Conservation (phyloP, 2,888 invertebrate species). For the Drosophila anomalipes region DNA sequence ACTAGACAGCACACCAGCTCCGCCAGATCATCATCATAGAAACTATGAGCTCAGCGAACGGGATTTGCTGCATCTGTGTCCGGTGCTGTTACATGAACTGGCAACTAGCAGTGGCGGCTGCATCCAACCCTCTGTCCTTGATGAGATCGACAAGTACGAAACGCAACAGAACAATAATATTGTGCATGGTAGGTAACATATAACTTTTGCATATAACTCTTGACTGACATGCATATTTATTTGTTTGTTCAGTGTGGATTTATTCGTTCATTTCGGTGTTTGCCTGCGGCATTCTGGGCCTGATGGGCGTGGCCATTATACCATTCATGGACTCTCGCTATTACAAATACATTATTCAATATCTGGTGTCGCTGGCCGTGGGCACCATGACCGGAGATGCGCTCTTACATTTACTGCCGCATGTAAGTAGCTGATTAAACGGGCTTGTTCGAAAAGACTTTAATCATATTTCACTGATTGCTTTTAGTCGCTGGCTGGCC, state of each 20-base stretch:
- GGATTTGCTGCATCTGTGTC: slow-evolving; percentile 87
- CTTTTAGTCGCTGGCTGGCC: slow-evolving; percentile 81
- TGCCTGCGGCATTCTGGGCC: slow-evolving; percentile 94
- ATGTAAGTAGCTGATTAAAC: slow-evolving; percentile 87
- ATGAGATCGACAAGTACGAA: slow-evolving; percentile 66
- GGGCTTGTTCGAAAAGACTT: neutral
- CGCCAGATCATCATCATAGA: slow-evolving; percentile 15
- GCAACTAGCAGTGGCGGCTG: slow-evolving; percentile 87
- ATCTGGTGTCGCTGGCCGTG: slow-evolving; percentile 96
- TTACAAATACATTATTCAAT: slow-evolving; percentile 95
- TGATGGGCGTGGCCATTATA: slow-evolving; percentile 95
- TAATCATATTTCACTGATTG: neutral
- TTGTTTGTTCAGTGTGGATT: slow-evolving; percentile 89
- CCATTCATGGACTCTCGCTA: slow-evolving; percentile 95
- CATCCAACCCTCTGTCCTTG: slow-evolving; percentile 85
- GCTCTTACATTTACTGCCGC: slow-evolving; percentile 95
- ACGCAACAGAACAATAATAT: slow-evolving; percentile 40
- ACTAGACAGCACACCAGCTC: slow-evolving; percentile 21
- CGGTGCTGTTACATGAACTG: slow-evolving; percentile 89
- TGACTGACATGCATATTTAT: neutral
- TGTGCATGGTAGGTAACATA: slow-evolving; percentile 29
- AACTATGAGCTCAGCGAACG: slow-evolving; percentile 67
- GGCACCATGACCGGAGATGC: slow-evolving; percentile 97
- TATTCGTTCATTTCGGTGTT: slow-evolving; percentile 93
- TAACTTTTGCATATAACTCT: neutral